Percentiles rank a stretch among this genome's conserved stretches.
Conservation (phyloP, 2,888 invertebrate genomes). For the Neuroscelio doddi region DNA sequence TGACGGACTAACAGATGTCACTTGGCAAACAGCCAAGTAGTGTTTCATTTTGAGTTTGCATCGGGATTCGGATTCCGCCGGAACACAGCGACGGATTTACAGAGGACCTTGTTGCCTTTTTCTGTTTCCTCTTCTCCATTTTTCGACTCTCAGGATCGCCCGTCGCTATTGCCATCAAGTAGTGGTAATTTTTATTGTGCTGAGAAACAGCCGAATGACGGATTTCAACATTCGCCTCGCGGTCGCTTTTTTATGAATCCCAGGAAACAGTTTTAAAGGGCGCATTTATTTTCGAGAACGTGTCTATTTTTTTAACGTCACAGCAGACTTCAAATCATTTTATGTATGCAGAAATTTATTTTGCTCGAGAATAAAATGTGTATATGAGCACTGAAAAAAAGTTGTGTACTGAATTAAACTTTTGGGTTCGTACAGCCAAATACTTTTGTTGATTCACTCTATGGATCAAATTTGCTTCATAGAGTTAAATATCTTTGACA, state of each 20-base stretch:
- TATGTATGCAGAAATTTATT: too few relatives aligned
- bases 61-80: constrained; percentile 37
- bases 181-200: constrained; percentile 38
- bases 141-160: constrained; percentile 15
- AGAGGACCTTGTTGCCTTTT: constrained; percentile 28
- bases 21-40: constrained; percentile 50
- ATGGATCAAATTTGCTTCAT: too few relatives aligned
- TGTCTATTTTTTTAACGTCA: too few relatives aligned
- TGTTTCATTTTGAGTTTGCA: constrained; percentile 48
- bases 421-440: too few relatives aligned
- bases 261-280: constrained; percentile 11
- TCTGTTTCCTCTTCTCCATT: constrained; percentile 25
- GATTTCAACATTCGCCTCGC: constrained; percentile 31
- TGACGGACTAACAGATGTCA: constrained; percentile 51
- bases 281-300: not conserved
- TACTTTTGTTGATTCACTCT: too few relatives aligned
- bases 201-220: constrained; percentile 27
- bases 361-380: too few relatives aligned
- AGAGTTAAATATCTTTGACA: too few relatives aligned
- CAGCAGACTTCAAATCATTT: too few relatives aligned
- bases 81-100: constrained; percentile 43
- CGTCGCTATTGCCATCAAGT: constrained; percentile 25
- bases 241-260: constrained; percentile 21
- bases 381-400: too few relatives aligned
- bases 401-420: too few relatives aligned